Evolutionary conservation across 1,140 invertebrate species (phyloP).

Genomic region (Rhopalosiphum maidis): DNA sequence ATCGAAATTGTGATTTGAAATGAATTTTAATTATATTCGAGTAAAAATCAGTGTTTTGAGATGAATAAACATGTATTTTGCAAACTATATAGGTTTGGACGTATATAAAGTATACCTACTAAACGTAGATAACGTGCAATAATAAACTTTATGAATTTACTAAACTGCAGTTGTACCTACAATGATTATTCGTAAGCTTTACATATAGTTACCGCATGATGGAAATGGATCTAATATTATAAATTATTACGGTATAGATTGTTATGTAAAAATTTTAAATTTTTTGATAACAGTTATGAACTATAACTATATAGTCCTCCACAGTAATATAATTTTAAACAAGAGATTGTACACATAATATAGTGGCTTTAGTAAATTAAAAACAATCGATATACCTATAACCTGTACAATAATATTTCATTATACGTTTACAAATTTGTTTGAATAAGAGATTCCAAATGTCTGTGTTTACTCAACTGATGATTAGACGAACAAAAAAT

Average conservation of each 20-base stretch:
- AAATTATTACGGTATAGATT: not conserved
- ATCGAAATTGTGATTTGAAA: not conserved
- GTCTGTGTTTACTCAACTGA: slow-evolving; percentile 46
- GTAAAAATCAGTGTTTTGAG: not conserved
- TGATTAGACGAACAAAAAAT: slow-evolving; percentile 14
- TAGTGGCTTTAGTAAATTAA: not conserved
- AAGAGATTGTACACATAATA: not conserved
- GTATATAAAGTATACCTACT: not conserved
- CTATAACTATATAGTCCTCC: not conserved
- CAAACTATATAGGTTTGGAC: not conserved
- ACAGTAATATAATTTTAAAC: not conserved
- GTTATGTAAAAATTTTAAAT: not conserved
- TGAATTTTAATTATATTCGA: not conserved
- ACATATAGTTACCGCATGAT: not conserved
- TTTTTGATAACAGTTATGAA: not conserved
- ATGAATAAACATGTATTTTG: not conserved
- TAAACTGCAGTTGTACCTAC: not conserved
- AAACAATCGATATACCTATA: slow-evolving; percentile 1
- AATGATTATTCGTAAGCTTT: not conserved
- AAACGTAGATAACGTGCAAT: not conserved
- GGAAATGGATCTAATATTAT: not conserved
- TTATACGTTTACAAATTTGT: not conserved
- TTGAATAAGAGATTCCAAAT: slow-evolving; percentile 38
- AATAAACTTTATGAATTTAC: not conserved
- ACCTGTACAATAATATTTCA: not conserved